Conservation (phyloP, 1,140 invertebrate genomes). For the Pogonomyrmex californicus region DNA sequence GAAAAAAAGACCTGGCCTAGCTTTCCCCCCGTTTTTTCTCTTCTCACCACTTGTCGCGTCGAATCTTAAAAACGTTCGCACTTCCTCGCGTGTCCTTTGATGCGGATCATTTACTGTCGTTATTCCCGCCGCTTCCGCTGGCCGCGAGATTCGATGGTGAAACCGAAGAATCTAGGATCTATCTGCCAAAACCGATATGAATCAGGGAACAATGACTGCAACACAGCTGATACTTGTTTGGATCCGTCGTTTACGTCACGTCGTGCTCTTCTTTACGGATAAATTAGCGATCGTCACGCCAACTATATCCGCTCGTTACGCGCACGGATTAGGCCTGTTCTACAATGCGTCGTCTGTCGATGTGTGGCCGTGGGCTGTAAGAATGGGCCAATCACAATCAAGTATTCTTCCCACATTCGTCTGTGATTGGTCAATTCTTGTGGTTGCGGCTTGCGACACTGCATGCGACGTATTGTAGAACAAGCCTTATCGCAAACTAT, state of each 20-base stretch:
- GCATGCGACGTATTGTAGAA: too few species aligned
- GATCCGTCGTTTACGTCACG: constrained; percentile 85
- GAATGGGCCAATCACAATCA: too few species aligned
- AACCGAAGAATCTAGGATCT: constrained; percentile 70
- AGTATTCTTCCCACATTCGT: too few species aligned
- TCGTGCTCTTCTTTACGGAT: constrained; percentile 76
- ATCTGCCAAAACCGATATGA: constrained; percentile 77
- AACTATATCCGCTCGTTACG: constrained; percentile 66
- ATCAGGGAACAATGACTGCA: constrained; percentile 83
- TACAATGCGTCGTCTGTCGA: too few species aligned
- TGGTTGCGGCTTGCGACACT: too few species aligned
- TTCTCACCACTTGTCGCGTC: constrained; percentile 38
- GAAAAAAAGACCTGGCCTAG: constrained; percentile 68
- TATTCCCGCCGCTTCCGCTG: background rate
- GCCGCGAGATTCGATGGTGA: constrained; percentile 45
- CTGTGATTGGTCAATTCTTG: too few species aligned
- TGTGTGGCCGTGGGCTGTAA: too few species aligned
- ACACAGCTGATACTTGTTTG: constrained; percentile 87
- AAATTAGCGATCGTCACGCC: constrained; percentile 73
- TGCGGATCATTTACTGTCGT: background rate
- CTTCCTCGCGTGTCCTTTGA: constrained; percentile 12
- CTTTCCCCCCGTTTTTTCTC: constrained; percentile 66
- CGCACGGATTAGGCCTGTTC: background rate
- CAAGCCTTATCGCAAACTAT: too few species aligned
- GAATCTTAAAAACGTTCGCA: constrained; percentile 3